Percentiles rank a stretch among this genome's conserved stretches.
These are phyloP conservation scores for Montipora capricornis DNA, from an alignment of 64 coral and sea anemone genomes.

Conservation along the genomic window DNA sequence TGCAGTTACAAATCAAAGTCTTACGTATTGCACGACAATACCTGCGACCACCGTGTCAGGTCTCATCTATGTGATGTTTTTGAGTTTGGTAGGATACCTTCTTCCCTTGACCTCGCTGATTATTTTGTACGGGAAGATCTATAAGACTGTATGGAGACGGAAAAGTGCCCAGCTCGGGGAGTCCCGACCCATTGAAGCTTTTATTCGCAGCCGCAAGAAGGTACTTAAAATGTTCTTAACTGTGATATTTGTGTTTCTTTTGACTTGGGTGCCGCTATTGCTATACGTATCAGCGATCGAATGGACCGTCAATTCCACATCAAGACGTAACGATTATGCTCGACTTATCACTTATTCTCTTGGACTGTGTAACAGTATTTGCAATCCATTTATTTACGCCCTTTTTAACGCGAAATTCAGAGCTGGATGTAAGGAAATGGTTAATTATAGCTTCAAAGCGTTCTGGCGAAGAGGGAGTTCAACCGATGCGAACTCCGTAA, in stretches of 20 bases:
- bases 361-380: constrained; percentile 73
- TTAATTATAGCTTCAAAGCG: neutral
- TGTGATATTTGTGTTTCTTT: constrained; percentile 83
- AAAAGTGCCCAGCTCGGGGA: constrained; percentile 43
- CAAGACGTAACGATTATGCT: constrained; percentile 50
- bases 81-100: constrained; percentile 76
- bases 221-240: constrained; percentile 93
- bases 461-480: neutral
- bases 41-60: constrained; percentile 38
- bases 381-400: constrained; percentile 87
- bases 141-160: constrained; percentile 72
- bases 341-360: constrained; percentile 78
- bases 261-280: constrained; percentile 87
- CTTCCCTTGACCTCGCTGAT: constrained; percentile 70
- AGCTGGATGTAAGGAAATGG: constrained; percentile 86
- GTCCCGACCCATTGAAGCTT: constrained; percentile 15
- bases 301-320: constrained; percentile 15
- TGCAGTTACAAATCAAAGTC: constrained; percentile 29
- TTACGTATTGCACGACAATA: constrained; percentile 81
- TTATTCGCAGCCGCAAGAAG: constrained; percentile 80
- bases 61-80: constrained; percentile 62
- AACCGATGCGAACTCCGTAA: neutral
- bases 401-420: constrained; percentile 88
- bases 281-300: constrained; percentile 82
- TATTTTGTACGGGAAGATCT: constrained; percentile 86